Conservation (phyloP, 1,140 invertebrate species). For the Drosophila melanogaster region Release_6_plus_ISO1_MT NT_033777.3:27978001-27978500, state of each 20-base stretch:
- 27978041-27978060: slow-evolving; percentile 12
- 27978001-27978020: slow-evolving; percentile 1
- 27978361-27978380: slow-evolving; percentile 56
- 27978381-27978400: slow-evolving; percentile 77
- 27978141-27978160: slow-evolving; percentile 54
- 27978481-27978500: slow-evolving; percentile 66
- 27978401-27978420: slow-evolving; percentile 76
- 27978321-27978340: neutral
- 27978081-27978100: slow-evolving; percentile 12
- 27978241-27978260: slow-evolving; percentile 73
- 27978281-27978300: slow-evolving; percentile 36
- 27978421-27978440: slow-evolving; percentile 73
- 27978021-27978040: neutral
- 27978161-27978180: slow-evolving; percentile 76
- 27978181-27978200: slow-evolving; percentile 31
- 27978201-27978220: slow-evolving; percentile 9
- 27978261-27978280: slow-evolving; percentile 56
- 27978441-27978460: slow-evolving; percentile 74
- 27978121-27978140: slow-evolving; percentile 6
- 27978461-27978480: slow-evolving; percentile 54
- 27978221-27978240: slow-evolving; percentile 13
- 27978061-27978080: slow-evolving; percentile 13
- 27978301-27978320: slow-evolving; percentile 13
- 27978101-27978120: slow-evolving; percentile 22
- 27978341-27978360: slow-evolving; percentile 45